Conservation (phyloP, 1,140 invertebrate species). For the Brachystomella parvula region DNA sequence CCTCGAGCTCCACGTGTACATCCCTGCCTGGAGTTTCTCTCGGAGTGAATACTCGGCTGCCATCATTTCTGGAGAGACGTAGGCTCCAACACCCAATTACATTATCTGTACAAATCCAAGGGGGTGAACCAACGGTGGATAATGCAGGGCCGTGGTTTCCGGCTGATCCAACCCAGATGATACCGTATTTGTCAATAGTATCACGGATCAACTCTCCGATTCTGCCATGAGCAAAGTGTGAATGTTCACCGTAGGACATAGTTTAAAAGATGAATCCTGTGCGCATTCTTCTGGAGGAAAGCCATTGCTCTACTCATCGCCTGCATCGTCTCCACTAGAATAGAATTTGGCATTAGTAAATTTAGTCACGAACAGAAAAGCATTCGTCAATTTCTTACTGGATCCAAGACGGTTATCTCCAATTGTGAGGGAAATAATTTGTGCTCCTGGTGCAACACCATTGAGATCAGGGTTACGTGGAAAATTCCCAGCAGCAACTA, state of each 20-base stretch:
- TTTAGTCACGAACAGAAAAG: conserved; percentile 44
- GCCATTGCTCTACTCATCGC: conserved; percentile 84
- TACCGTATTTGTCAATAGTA: conserved; percentile 83
- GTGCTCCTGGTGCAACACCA: conserved; percentile 92
- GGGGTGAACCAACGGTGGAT: conserved; percentile 85
- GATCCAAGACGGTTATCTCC: conserved; percentile 44
- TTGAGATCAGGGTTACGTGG: conserved; percentile 81
- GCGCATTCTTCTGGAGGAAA: conserved; percentile 64
- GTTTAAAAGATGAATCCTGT: conserved; percentile 78
- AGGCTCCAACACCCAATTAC: conserved; percentile 89
- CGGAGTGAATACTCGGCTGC: conserved; percentile 83
- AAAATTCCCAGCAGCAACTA: conserved; percentile 69
- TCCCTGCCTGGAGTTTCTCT: conserved; percentile 69
- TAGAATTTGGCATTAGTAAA: no score
- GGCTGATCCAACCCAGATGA: conserved; percentile 83
- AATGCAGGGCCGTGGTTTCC: conserved; percentile 92
- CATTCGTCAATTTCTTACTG: not conserved
- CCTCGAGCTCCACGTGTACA: conserved; percentile 91
- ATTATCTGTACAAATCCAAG: conserved; percentile 70
- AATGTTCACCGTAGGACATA: conserved; percentile 96
- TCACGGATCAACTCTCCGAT: conserved; percentile 78
- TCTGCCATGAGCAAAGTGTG: conserved; percentile 64
- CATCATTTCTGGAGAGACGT: conserved; percentile 97
- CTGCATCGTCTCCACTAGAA: conserved; percentile 97
- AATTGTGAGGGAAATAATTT: conserved; percentile 87